Conservation (phyloP, 2,888 invertebrate genomes). For the Cryptus armator region DNA sequence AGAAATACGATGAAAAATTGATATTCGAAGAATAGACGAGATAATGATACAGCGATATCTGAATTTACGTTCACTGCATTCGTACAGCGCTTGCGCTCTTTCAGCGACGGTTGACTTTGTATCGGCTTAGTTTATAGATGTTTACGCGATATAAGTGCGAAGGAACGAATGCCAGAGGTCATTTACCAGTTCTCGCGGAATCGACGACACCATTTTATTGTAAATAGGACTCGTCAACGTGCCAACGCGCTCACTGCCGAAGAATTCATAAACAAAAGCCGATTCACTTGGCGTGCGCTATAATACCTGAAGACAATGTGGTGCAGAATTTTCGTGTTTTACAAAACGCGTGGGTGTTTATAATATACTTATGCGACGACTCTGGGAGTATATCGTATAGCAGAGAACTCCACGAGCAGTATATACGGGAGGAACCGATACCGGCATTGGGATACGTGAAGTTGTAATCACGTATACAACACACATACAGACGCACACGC, state of each 20-base stretch:
- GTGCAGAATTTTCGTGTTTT: conserved; percentile 2
- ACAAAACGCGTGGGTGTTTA: conserved; percentile 25
- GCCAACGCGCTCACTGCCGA: conserved; percentile 45
- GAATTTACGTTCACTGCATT: too few relatives aligned
- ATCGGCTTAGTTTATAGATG: too few relatives aligned
- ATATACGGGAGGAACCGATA: not conserved
- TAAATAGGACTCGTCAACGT: conserved; percentile 46
- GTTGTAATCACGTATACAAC: not conserved
- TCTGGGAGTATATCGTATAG: not conserved
- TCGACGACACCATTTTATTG: too few relatives aligned
- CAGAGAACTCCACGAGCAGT: not conserved
- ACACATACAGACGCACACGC: not conserved
- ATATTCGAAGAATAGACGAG: too few relatives aligned
- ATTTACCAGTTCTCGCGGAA: too few relatives aligned
- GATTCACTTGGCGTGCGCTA: conserved; percentile 18
- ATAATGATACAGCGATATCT: too few relatives aligned
- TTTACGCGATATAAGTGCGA: too few relatives aligned
- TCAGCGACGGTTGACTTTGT: too few relatives aligned
- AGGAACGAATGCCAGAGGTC: too few relatives aligned
- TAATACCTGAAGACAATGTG: not conserved
- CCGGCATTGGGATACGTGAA: not conserved
- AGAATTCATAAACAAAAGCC: conserved; percentile 45
- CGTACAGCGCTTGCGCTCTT: too few relatives aligned
- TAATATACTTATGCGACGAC: not conserved
- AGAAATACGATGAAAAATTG: too few relatives aligned